Percentiles rank a stretch among this genome's conserved stretches.
phyloP scores from a whole-genome alignment of 2,888 invertebrate genomes.

The Drosophila cognata region DNA sequence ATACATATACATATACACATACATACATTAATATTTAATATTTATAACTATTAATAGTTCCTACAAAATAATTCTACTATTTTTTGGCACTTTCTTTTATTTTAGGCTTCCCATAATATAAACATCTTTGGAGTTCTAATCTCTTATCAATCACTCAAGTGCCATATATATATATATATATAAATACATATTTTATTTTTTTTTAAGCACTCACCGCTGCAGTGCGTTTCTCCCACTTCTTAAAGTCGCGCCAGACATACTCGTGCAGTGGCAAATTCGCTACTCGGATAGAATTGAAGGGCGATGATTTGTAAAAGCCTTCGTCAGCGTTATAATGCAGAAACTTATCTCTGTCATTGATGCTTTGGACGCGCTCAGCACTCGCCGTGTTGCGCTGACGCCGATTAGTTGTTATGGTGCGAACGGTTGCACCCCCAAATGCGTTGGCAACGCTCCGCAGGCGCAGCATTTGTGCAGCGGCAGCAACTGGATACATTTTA shows the following conservation, averaged over 20 bases:
- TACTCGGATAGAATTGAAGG: conserved; percentile 85
- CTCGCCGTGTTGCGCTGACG: conserved; percentile 73
- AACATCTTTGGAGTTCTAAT: not conserved
- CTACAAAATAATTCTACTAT: not conserved
- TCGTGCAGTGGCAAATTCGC: conserved; percentile 87
- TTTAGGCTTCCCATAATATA: too few relatives aligned
- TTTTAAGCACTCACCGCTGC: conserved; percentile 86
- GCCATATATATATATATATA: not conserved
- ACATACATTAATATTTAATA: not conserved
- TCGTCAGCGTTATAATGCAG: conserved; percentile 77
- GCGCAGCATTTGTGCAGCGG: conserved; percentile 64
- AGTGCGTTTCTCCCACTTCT: conserved; percentile 88
- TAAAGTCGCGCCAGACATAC: conserved; percentile 87
- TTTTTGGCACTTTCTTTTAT: not conserved
- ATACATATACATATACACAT: not conserved
- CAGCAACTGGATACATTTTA: conserved; percentile 59
- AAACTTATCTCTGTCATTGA: conserved; percentile 76
- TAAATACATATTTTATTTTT: not conserved
- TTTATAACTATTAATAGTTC: not conserved
- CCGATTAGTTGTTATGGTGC: conserved; percentile 66
- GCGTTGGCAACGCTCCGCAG: conserved; percentile 54
- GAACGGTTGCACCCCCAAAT: conserved; percentile 27
- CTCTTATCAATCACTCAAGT: not conserved
- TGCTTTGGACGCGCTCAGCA: conserved; percentile 71
- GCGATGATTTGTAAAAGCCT: conserved; percentile 85